phyloP scores from a whole-genome alignment of 92 coral and sea anemone genomes.

The Galaxea fascicularis region DNA sequence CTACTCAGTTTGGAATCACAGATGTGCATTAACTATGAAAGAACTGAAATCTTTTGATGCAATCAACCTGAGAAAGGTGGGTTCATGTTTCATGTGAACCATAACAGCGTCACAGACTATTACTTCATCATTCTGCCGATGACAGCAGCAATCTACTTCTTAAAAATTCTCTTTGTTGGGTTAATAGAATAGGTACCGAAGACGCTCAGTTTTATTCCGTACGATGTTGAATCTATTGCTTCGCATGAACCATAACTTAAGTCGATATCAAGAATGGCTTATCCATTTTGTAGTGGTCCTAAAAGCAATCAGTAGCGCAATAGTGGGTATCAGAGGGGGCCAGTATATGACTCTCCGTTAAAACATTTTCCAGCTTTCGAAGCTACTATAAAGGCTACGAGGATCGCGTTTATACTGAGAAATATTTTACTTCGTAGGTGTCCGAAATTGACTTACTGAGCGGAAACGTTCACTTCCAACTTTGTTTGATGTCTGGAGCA shows the following conservation, averaged over 20 bases:
- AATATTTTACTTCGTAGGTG: not conserved
- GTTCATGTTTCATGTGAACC: not conserved
- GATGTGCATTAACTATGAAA: too few relatives aligned
- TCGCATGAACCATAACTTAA: not conserved
- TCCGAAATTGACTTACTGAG: not conserved
- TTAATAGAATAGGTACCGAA: not conserved
- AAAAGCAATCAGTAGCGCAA: conserved; percentile 24
- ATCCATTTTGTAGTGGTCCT: not conserved
- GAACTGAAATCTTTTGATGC: not conserved
- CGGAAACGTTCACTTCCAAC: not conserved
- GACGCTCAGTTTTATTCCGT: not conserved
- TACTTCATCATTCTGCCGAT: not conserved
- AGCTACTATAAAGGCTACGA: not conserved
- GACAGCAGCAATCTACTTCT: not conserved
- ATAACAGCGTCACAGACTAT: not conserved
- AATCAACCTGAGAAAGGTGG: not conserved
- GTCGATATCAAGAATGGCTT: conserved; percentile 18
- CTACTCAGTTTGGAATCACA: too few relatives aligned
- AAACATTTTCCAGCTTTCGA: not conserved
- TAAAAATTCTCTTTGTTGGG: not conserved
- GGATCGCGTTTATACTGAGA: not conserved
- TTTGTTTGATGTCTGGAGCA: not conserved
- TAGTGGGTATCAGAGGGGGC: conserved; percentile 12
- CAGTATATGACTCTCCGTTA: conserved; percentile 10
- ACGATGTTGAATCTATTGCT: not conserved